Evolutionary conservation across 2,888 invertebrate genomes (phyloP), one percentile per base, ranked within the genome.

Genomic region (Achlya flavicornis): DNA sequence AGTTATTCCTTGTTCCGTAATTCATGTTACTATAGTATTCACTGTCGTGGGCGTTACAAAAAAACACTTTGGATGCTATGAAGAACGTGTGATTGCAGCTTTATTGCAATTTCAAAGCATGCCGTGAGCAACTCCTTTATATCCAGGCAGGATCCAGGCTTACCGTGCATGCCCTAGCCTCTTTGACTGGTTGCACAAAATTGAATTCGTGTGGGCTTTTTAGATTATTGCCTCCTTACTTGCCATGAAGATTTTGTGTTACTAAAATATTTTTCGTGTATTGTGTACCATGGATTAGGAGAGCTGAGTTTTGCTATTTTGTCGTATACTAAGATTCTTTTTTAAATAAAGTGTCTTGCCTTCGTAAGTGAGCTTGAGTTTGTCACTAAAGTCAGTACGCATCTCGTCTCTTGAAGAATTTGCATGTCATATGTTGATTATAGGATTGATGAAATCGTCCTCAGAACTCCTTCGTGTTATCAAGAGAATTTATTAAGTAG

Each of bases 71-170:
- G 76, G 79, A 77, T 71, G 77, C 84, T 82, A 79, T 85, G 80
- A 86, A 85, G 81, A 75, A 82, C 85, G 80, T 85, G 85, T 88
- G 89, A 90, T 89, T 90, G 90, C 83, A 84, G 83, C 84, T 84
- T 87, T 88, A 90, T 88, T 88, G 87, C 86, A 86, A 76, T 83
- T 86, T 81, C 79, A 79, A 80, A 83, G 81, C 83, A 75, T 77
- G 75, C 74, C 75, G 65, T 68, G 67, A 65, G 59, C 65, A 60
- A 66, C 67, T 70, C 74, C 70, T 70, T 66, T 62, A 69, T 58
- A 69, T 46, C 19, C 46, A 46, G 46, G n/a, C n/a, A 7, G n/a
- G 12, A 41, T 41, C 41, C 48, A 48, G 16, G n/a, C 4, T 48
- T n/a, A 16, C 48, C 19, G 53, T 53, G 53, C 19, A 53, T 19